These are phyloP conservation scores for Xestia sexstrigata DNA, from an alignment of 2,888 invertebrate genomes.

Conservation along the genomic window DNA sequence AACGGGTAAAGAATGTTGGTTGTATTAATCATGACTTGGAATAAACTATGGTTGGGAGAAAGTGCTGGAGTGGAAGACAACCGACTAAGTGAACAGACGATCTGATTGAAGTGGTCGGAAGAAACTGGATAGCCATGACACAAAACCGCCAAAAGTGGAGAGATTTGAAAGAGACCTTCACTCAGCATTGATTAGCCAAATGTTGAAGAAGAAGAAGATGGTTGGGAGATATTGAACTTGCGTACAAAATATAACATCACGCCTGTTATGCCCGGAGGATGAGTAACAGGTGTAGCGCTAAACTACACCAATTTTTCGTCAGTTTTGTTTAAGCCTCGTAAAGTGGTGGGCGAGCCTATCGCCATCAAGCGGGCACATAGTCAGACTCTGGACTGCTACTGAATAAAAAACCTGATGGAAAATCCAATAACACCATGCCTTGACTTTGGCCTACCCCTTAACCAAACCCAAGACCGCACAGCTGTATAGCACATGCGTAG, in stretches of 20 bases:
- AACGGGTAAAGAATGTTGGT: conserved; percentile 6
- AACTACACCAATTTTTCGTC: neutral
- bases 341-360: neutral
- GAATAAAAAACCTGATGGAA: neutral
- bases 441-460: neutral
- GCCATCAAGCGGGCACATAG: neutral
- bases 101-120: too few relatives aligned
- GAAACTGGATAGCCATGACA: too few relatives aligned
- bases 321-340: neutral
- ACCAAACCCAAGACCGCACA: neutral
- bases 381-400: neutral
- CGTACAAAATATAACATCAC: neutral
- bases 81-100: too few relatives aligned
- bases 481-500: neutral
- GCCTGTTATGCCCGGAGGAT: neutral
- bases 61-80: too few relatives aligned
- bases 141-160: too few relatives aligned
- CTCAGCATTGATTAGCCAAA: too few relatives aligned
- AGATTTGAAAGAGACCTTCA: too few relatives aligned
- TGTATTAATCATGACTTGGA: neutral
- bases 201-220: too few relatives aligned
- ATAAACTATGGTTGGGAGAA: neutral
- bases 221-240: neutral
- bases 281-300: too few relatives aligned
- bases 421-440: neutral